Base-by-base conservation (phyloP, 2,888 invertebrate genomes). In the Sinhomidia bicolor region DNA sequence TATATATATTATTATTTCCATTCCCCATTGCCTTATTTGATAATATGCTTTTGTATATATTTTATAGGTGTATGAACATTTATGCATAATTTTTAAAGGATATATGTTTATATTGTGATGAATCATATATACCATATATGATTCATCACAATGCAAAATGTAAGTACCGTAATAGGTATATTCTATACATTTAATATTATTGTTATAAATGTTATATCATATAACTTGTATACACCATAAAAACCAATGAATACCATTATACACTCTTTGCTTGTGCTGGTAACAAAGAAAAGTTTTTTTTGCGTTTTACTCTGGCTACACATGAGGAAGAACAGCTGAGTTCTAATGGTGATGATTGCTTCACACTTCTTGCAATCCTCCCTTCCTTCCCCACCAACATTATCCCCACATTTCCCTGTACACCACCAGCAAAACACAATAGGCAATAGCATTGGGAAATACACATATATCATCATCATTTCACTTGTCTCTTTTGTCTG, bases 261-360 rank as follows among this genome's bases (percentile, higher is more conserved):
- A 10, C n/a, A n/a, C n/a, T 41, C 41, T 5, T 41, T 41, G 10
- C 10, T 41, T 10, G 17, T 65, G 29, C 3, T 32, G 5, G 65
- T 71, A 44, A 71, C 71, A 71, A 71, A 71, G 44, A 44, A 44
- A 68, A 23, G 32, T 44, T 23, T 1, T 71, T 44, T 44, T 71
- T 71, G 71, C 71, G 71, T 71, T 44, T 44, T 44, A 71, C 5
- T 71, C 44, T 44, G 68, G 36, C 68, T 60, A 60, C 26, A 60
- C 17, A 26, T 17, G 41, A 71, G 20, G 41, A 44, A 71, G 17
- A 71, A 36, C 71, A 71, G 71, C 71, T 71, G 71, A 36, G 36
- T 36, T 71, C 14, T 17, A 41, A n/a, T 36, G 36, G 36, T 17
- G 32, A n/a, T 36, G 36, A 7, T 36, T 36, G 23, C 23, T 36